Conservation (phyloP, 1,140 invertebrate genomes). For the Heterodera carotae region DNA sequence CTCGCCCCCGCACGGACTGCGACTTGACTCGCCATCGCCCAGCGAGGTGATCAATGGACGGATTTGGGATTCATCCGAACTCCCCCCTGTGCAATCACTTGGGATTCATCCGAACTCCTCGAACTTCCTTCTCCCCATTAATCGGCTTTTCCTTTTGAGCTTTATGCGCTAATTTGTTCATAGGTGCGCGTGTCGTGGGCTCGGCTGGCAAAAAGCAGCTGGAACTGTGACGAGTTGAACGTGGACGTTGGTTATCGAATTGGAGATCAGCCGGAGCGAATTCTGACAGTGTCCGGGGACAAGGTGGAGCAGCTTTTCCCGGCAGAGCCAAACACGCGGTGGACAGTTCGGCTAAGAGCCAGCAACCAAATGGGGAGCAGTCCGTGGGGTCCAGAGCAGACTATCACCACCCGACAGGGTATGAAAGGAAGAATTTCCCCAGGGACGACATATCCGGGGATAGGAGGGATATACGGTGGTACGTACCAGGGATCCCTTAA, state of each 20-base stretch:
- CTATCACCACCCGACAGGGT: constrained; percentile 64
- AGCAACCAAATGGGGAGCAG: constrained; percentile 59
- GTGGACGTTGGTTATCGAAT: constrained; percentile 60
- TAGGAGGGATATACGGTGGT: too few species aligned
- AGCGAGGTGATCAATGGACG: constrained; percentile 47
- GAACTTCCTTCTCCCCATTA: too few species aligned
- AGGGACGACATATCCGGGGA: too few species aligned
- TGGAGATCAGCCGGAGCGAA: constrained; percentile 61
- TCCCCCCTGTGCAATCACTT: too few species aligned
- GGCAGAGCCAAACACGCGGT: constrained; percentile 63
- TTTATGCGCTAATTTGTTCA: constrained; percentile 11
- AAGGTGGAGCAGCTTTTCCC: constrained; percentile 63
- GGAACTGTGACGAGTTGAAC: constrained; percentile 63
- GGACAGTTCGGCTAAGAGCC: constrained; percentile 58
- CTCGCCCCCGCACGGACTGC: constrained; percentile 58
- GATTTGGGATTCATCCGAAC: too few species aligned
- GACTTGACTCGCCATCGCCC: constrained; percentile 59
- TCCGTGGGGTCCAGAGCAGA: constrained; percentile 60
- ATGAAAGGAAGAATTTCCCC: too few species aligned
- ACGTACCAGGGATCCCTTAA: too few species aligned
- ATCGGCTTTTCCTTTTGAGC: too few species aligned
- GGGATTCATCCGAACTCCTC: too few species aligned
- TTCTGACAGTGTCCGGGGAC: constrained; percentile 60
- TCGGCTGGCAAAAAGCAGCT: constrained; percentile 59
- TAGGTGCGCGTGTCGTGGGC: constrained; percentile 60